Percentiles rank a stretch among this genome's conserved stretches.
phyloP scores from a whole-genome alignment of 2,888 invertebrate genomes.

The Diarsia rubi region DNA sequence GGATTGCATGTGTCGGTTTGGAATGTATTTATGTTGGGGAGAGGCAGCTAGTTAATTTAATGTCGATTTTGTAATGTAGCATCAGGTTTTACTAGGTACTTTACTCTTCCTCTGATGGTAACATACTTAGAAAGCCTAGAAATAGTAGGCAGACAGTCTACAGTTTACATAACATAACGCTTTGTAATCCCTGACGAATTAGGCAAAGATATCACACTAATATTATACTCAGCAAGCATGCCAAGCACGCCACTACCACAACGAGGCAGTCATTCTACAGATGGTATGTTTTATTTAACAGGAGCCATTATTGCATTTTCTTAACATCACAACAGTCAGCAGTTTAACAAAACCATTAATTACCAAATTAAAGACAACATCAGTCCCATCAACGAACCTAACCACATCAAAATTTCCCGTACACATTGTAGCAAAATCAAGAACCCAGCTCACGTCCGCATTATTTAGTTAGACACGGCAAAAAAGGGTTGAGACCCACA shows the following conservation, averaged over 20 bases:
- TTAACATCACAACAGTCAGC: not conserved
- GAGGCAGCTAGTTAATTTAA: conserved; percentile 1
- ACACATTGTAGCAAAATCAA: conserved; percentile 73
- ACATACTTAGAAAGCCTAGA: not conserved
- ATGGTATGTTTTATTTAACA: not conserved
- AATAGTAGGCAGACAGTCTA: not conserved
- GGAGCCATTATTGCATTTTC: not conserved
- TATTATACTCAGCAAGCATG: too few species aligned
- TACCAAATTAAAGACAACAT: conserved; percentile 29
- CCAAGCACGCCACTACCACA: too few species aligned
- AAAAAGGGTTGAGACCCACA: conserved; percentile 82
- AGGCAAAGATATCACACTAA: too few species aligned
- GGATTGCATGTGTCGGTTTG: conserved; percentile 8
- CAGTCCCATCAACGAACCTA: conserved; percentile 14
- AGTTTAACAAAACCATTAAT: conserved; percentile 7
- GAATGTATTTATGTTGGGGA: conserved; percentile 10
- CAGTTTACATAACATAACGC: too few species aligned
- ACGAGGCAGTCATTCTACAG: not conserved
- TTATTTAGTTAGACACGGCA: conserved; percentile 85
- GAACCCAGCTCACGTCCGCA: conserved; percentile 79
- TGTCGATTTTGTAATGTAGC: not conserved
- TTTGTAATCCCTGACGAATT: too few species aligned
- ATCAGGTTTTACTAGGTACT: not conserved
- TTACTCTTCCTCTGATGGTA: not conserved
- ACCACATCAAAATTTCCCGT: conserved; percentile 52